A percentile compares a stretch with the other conserved stretches of the same genome.
Evolutionary conservation across 2,113 vertebrate species (phyloP).

Genomic region (Dipodomys ordii): DNA sequence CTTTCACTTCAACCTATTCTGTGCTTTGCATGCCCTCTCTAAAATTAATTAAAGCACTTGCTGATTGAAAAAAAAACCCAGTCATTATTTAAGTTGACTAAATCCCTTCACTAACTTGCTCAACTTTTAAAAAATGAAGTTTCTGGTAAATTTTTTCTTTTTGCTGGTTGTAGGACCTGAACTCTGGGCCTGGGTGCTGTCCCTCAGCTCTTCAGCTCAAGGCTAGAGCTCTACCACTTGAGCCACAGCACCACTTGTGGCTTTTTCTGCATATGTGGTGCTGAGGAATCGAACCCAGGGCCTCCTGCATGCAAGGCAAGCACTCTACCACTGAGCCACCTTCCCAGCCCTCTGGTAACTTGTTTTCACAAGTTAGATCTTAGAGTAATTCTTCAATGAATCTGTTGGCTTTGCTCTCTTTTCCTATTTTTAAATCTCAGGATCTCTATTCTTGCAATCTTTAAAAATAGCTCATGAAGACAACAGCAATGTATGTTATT

Average conservation of each 20-base stretch:
- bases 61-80: neutral
- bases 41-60: neutral
- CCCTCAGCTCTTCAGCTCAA: no score
- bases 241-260: no score
- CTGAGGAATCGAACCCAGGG: no score
- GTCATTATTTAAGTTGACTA: neutral
- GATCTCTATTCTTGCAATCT: constrained; percentile 58
- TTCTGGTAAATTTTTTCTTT: neutral
- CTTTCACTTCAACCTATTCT: neutral
- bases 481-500: constrained; percentile 35
- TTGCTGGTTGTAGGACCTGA: no score
- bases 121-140: neutral
- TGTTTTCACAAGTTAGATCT: constrained; percentile 19
- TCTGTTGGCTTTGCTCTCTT: neutral
- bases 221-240: no score
- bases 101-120: constrained; percentile 6
- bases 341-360: neutral
- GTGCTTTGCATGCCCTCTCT: neutral
- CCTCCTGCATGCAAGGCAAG: no score
- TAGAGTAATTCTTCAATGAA: constrained; percentile 47
- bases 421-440: constrained; percentile 61
- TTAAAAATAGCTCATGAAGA: constrained; percentile 59
- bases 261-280: no score
- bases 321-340: no score
- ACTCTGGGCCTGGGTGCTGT: no score